Evolutionary conservation across 2,797 vertebrate genomes (phyloP).

Genomic region (Schizothorax lantsangensis): DNA sequence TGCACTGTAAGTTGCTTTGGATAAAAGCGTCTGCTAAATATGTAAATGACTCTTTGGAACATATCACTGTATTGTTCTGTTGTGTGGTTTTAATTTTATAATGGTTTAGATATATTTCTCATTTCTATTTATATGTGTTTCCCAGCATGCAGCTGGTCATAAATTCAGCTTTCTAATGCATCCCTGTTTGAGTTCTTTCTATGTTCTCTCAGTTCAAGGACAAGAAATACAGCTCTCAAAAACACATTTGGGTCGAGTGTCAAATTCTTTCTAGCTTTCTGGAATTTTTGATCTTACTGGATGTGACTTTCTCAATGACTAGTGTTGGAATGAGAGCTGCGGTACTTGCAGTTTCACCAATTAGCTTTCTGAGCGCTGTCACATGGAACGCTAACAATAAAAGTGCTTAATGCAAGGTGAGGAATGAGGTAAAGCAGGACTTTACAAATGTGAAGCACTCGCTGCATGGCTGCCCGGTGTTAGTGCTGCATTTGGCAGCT

Average conservation of each 20-base stretch:
- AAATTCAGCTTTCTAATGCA: background rate
- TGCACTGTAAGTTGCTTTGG: no score
- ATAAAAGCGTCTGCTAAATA: no score
- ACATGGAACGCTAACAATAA: constrained; percentile 33
- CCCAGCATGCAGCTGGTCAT: background rate
- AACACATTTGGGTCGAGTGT: constrained; percentile 18
- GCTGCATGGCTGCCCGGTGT: background rate
- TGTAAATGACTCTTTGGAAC: background rate
- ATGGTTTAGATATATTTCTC: background rate
- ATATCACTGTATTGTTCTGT: background rate
- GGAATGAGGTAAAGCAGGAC: constrained; percentile 44
- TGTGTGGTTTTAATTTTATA: constrained; percentile 4
- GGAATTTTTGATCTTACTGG: constrained; percentile 29
- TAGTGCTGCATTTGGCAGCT: background rate
- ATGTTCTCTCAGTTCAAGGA: constrained; percentile 31
- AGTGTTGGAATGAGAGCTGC: constrained; percentile 8
- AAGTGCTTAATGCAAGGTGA: constrained; percentile 19
- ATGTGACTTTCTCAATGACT: constrained; percentile 33
- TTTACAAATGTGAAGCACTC: constrained; percentile 22
- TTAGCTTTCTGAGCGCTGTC: constrained; percentile 12
- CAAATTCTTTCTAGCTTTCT: constrained; percentile 12
- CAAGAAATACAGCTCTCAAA: background rate
- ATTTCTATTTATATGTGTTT: background rate
- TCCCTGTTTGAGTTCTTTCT: background rate
- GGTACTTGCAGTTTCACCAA: constrained; percentile 45